Conservation (phyloP, 2,113 vertebrate genomes). For the Alectura lathami region DNA sequence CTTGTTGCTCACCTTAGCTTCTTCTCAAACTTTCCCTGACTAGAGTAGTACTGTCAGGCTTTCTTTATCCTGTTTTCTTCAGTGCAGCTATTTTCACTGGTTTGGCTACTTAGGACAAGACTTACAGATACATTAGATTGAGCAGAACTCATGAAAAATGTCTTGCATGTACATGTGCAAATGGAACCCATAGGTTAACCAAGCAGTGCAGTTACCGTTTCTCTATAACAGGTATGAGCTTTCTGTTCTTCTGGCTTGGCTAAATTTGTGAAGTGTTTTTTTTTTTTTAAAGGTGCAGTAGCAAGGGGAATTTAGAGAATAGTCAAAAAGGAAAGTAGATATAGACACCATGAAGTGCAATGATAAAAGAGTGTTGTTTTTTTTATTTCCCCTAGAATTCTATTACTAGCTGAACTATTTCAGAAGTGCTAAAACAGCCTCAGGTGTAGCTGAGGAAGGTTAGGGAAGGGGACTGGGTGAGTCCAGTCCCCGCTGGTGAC, state of each 20-base stretch:
- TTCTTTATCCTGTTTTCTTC: not conserved
- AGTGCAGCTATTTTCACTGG: not conserved
- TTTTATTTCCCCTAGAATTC: too few relatives aligned
- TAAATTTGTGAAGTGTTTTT: too few relatives aligned
- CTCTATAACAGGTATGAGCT: not conserved
- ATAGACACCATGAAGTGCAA: not conserved
- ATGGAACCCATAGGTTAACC: not conserved
- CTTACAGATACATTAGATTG: not conserved
- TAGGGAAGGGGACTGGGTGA: too few relatives aligned
- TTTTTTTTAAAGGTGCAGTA: too few relatives aligned
- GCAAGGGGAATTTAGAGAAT: not conserved
- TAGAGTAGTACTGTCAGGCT: not conserved
- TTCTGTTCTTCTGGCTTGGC: not conserved
- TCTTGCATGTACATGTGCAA: not conserved
- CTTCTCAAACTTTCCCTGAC: conserved; percentile 14
- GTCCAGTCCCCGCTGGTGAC: accelerated
- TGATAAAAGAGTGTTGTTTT: not conserved
- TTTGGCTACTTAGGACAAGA: not conserved
- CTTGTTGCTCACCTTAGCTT: not conserved
- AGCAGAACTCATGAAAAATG: not conserved
- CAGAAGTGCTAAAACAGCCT: not conserved
- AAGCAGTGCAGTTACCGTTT: not conserved
- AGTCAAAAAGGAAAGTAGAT: not conserved
- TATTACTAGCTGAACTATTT: not conserved
- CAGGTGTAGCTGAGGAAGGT: not conserved